These are phyloP conservation scores for Mythimna loreyi DNA, from an alignment of 2,888 invertebrate genomes.

Conservation along the genomic window DNA sequence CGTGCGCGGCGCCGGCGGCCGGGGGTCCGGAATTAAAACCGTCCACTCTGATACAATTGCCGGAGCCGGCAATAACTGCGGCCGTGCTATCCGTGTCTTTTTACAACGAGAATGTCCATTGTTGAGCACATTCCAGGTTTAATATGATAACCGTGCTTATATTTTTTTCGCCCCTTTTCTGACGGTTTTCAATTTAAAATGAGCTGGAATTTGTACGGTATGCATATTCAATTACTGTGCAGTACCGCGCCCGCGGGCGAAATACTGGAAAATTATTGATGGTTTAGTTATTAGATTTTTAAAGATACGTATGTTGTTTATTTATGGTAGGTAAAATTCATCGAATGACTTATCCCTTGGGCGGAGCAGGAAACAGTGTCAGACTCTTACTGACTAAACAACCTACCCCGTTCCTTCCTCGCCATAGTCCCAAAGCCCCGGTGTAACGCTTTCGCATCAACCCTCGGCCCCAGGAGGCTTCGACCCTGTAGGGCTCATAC, in stretches of 20 bases:
- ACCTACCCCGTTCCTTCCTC: too few species aligned
- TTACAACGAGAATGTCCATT: conserved; percentile 47
- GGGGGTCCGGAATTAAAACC: conserved; percentile 59
- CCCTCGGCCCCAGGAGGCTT: too few species aligned
- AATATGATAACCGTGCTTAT: conserved; percentile 52
- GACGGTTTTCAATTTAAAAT: conserved; percentile 44
- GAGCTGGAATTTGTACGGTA: conserved; percentile 2
- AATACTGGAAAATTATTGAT: background rate
- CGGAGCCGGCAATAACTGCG: conserved; percentile 48
- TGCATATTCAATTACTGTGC: conserved; percentile 15
- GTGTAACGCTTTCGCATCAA: too few species aligned
- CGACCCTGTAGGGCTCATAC: too few species aligned
- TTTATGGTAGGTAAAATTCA: too few species aligned
- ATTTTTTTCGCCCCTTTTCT: conserved; percentile 26
- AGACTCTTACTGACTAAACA: too few species aligned
- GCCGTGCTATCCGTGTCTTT: conserved; percentile 22
- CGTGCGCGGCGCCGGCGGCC: conserved; percentile 18
- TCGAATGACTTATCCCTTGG: too few species aligned
- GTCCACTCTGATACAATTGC: conserved; percentile 60
- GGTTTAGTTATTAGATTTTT: too few species aligned
- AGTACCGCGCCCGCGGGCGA: background rate
- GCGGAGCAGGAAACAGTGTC: too few species aligned
- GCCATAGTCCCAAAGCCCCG: too few species aligned
- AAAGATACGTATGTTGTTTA: too few species aligned
- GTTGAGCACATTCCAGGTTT: conserved; percentile 54